Evolutionary conservation across 2,797 vertebrate species (phyloP).

Genomic region (Sciurus carolinensis): DNA sequence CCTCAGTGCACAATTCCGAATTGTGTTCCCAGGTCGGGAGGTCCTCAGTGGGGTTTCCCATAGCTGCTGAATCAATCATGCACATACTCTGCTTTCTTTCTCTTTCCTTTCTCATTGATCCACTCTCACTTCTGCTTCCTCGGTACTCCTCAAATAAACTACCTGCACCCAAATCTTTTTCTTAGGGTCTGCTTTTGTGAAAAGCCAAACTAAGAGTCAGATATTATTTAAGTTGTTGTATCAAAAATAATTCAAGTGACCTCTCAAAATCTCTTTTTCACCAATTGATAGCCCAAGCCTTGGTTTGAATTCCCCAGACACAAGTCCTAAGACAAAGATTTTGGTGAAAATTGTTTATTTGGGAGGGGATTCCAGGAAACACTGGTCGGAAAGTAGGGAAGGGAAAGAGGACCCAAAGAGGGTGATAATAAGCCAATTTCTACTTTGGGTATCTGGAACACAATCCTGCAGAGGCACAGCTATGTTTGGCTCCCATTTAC

Average conservation of each 20-base stretch:
- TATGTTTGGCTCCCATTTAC: background rate
- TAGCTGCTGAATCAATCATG: background rate
- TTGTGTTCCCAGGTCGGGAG: background rate
- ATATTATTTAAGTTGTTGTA: slow-evolving; percentile 28
- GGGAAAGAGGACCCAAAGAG: background rate
- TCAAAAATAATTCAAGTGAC: background rate
- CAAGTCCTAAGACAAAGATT: background rate
- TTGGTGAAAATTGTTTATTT: slow-evolving; percentile 20
- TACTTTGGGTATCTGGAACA: background rate
- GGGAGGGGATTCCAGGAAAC: slow-evolving; percentile 5
- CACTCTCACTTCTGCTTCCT: background rate
- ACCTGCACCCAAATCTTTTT: background rate
- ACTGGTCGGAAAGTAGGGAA: background rate
- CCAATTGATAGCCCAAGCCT: background rate
- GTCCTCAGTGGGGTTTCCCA: background rate
- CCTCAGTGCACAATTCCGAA: background rate
- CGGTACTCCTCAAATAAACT: background rate
- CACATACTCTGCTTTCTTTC: background rate
- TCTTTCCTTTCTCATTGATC: background rate
- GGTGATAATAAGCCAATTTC: background rate
- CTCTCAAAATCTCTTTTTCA: background rate
- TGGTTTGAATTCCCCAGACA: background rate
- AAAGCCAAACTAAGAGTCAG: slow-evolving; percentile 20
- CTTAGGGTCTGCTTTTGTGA: background rate
- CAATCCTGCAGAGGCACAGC: background rate